These are phyloP conservation scores for Melanostoma mellinum DNA, from an alignment of 2,888 invertebrate genomes.

Conservation along the genomic window DNA sequence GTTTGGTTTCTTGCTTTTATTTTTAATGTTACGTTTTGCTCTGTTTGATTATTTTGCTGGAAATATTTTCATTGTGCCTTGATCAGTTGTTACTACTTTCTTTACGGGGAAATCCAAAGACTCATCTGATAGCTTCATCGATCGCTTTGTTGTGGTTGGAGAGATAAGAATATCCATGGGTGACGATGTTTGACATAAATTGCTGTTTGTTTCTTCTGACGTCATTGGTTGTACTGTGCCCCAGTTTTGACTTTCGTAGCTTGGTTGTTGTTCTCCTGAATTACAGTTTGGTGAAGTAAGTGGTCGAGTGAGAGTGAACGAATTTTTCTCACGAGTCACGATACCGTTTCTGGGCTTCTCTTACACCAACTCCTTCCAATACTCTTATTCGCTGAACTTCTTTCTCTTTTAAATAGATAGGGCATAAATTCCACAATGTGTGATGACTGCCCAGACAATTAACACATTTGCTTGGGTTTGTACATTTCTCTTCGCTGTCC, in stretches of 20 bases:
- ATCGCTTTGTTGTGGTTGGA: background rate
- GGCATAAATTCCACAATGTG: background rate
- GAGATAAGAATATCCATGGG: background rate
- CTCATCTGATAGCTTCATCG: background rate
- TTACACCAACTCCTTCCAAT: conserved; percentile 10
- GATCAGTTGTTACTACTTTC: background rate
- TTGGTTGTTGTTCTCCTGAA: background rate
- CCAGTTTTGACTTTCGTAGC: background rate
- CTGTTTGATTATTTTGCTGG: background rate
- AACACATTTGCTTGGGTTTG: conserved; percentile 9
- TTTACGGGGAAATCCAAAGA: background rate
- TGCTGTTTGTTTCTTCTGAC: background rate
- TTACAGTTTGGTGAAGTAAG: no score
- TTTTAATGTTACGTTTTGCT: conserved; percentile 4
- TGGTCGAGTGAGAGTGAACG: background rate
- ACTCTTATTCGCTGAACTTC: background rate
- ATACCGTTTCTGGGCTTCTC: conserved; percentile 19
- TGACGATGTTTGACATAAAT: background rate
- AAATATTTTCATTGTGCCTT: background rate
- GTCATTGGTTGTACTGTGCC: background rate
- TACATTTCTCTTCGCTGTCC: background rate
- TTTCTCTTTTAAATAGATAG: background rate
- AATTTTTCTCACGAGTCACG: conserved; percentile 5
- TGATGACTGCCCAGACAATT: conserved; percentile 9
- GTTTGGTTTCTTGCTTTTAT: background rate